Conservation (phyloP, 2,113 vertebrate genomes). For the Agapornis roseicollis region DNA sequence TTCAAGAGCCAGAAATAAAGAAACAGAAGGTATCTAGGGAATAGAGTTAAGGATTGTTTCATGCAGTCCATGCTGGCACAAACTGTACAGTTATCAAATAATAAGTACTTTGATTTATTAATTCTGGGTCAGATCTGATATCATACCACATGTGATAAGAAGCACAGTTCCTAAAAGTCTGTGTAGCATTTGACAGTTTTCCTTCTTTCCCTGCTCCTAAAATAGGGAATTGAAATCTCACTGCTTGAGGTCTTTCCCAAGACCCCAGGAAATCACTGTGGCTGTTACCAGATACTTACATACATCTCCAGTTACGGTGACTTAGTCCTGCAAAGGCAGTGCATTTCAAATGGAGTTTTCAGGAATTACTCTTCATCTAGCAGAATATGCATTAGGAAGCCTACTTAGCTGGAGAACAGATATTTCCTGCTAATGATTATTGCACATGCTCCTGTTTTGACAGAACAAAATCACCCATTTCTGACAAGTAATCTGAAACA, state of each 20-base stretch:
- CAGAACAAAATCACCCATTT: not conserved
- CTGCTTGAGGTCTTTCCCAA: not conserved
- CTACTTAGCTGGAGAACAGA: not conserved
- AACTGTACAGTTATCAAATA: not conserved
- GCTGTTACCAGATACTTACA: not conserved
- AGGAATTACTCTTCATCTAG: not conserved
- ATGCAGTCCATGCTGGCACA: not conserved
- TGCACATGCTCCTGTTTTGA: constrained; percentile 2
- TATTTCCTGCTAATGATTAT: constrained; percentile 10
- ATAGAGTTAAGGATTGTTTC: not conserved
- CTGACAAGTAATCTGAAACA: not conserved
- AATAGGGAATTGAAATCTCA: not conserved
- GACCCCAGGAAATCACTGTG: not conserved
- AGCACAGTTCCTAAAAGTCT: not conserved
- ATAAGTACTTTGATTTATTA: not conserved
- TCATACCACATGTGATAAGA: not conserved
- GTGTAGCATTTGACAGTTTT: not conserved
- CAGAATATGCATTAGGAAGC: not conserved
- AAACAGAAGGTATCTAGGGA: not conserved
- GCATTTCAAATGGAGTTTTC: not conserved
- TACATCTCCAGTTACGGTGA: not conserved
- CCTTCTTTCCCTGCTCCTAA: accelerated
- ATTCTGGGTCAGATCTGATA: not conserved
- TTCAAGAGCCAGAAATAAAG: not conserved
- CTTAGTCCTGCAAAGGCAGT: not conserved